Evolutionary conservation across 2,797 vertebrate species (phyloP).

Genomic region (Lithobates pipiens): DNA sequence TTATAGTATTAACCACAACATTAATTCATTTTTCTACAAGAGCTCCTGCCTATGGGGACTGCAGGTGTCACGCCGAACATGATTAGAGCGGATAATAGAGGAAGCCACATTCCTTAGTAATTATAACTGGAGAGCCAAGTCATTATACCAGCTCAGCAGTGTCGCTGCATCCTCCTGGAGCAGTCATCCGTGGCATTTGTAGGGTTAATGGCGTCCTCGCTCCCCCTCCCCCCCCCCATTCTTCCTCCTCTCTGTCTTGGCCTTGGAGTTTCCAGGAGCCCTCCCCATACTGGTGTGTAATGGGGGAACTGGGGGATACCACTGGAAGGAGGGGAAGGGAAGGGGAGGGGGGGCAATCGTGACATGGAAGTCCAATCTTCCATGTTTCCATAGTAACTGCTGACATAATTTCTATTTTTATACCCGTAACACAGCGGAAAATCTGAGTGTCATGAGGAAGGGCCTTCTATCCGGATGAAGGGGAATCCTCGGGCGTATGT

Average conservation of each 20-base stretch:
- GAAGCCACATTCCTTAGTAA: background rate
- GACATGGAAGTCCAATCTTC: constrained; percentile 47
- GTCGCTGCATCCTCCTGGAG: background rate
- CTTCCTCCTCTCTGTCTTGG: background rate
- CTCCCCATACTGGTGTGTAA: constrained; percentile 39
- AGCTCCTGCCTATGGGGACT: no score
- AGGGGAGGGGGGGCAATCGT: constrained; percentile 41
- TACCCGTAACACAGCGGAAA: constrained; percentile 43
- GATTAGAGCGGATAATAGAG: background rate
- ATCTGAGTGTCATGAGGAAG: constrained; percentile 22
- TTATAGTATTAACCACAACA: no score
- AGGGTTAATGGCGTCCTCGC: background rate
- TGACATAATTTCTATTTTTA: constrained; percentile 62
- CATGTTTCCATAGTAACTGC: constrained; percentile 48
- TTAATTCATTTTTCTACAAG: no score
- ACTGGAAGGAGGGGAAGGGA: background rate
- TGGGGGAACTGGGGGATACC: constrained; percentile 49
- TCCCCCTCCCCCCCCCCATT: background rate
- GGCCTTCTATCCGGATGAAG: constrained; percentile 4
- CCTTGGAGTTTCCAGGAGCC: constrained; percentile 16
- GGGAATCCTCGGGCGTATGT: constrained; percentile 48
- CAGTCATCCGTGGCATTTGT: background rate
- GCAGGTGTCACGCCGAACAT: no score
- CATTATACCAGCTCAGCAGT: background rate
- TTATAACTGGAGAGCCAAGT: background rate